Conservation (phyloP, 2,113 vertebrate species). For the Psittacus erithacus region DNA sequence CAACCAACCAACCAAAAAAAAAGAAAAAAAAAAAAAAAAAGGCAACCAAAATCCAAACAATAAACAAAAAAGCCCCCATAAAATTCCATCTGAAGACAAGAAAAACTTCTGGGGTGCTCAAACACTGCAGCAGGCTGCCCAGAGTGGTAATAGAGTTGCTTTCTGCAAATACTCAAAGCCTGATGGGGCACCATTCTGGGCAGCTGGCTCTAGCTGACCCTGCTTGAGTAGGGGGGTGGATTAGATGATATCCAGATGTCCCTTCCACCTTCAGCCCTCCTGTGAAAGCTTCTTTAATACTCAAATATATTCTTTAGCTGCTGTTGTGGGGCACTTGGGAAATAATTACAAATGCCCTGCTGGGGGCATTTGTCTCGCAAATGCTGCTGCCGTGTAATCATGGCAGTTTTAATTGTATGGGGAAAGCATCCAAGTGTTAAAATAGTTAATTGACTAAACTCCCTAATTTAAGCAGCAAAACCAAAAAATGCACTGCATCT, state of each 20-base stretch:
- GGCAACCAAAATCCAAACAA: neutral
- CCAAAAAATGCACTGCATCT: neutral
- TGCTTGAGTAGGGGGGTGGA: neutral
- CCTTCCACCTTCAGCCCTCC: neutral
- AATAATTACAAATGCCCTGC: constrained; percentile 37
- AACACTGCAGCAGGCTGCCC: neutral
- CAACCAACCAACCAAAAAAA: neutral
- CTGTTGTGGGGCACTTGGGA: constrained; percentile 16
- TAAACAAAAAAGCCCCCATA: neutral
- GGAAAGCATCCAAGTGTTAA: constrained; percentile 33
- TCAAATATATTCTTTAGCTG: neutral
- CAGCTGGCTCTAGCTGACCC: neutral
- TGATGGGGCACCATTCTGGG: fast-evolving
- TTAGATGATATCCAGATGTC: neutral
- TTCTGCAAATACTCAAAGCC: neutral
- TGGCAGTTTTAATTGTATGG: neutral
- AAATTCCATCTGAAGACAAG: neutral
- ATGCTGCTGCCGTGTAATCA: constrained; percentile 11
- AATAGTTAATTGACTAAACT: constrained; percentile 47
- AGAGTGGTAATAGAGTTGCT: neutral
- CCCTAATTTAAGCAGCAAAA: neutral
- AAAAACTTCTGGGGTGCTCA: neutral
- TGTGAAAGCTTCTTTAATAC: neutral
- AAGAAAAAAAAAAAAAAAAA: no score
- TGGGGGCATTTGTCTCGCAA: neutral